Base-by-base conservation (phyloP, 2,113 vertebrate species). In the Balaeniceps rex region DNA sequence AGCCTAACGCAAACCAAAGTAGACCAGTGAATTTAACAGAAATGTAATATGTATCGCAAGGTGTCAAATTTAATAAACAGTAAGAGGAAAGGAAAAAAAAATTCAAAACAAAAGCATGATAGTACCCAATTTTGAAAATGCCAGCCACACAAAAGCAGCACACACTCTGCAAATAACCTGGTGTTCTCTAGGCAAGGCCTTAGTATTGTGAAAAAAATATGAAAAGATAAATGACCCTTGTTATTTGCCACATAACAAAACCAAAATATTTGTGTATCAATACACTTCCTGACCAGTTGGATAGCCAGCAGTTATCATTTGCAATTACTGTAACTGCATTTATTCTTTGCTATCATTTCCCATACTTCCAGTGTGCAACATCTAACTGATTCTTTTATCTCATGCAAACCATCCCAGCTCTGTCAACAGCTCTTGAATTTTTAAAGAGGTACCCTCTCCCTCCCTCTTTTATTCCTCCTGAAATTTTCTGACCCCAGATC, bases 401-500 rank as follows among this genome's bases (percentile, higher is more conserved):
- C 82, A 75, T 61, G 51, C 95, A 96, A 96, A 97, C 87, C 94
- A 95, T 40, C 82, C 87, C 82, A 79, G 80, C 83, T 94, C 93
- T 72, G 87, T 83, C 83, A 93, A 94, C 83, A 95, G 66, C 91
- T 88, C 88, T 40, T 95, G 83, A 71, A 93, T 97, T 96, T 97
- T 97, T 96, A 96, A 96, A 96, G 38, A 84, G 49, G 57, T 70
- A 72, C 46, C n/a, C 21, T 75, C 79, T 90, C 55, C 66, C 72
- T 83, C 64, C 44, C 44, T 96, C 87, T 72, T 95, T 93, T 69
- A 92, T 83, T 84, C 54, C 22, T 87, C 83, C 74, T 91, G 84
- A 96, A 97, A 90, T 96, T 97, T 96, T 95, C 87, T 96, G 90
- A 94, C 38, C n/a, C 88, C 86, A 90, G 58, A 96, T 96, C 91